Base-by-base conservation (phyloP, 2,113 vertebrate genomes). In the Macaca mulatta region DNA sequence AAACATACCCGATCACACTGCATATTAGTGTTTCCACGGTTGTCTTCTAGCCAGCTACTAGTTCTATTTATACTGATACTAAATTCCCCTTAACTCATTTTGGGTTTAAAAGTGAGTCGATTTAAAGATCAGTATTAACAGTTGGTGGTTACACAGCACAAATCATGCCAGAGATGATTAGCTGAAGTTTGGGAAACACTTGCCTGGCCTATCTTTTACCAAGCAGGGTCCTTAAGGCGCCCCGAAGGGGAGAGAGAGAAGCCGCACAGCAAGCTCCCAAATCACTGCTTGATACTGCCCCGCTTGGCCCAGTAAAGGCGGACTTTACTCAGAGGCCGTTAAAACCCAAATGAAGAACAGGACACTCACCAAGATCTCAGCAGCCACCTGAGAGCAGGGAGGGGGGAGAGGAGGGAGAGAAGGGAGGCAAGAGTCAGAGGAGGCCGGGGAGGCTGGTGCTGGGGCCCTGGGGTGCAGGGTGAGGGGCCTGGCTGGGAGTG, bases 331-430 rank as follows among this genome's bases (percentile, higher is more conserved):
- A 77, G 80, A 82, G 35, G 55, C 48, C 50, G 8, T 32, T 32
- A 69, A 75, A 69, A 57, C 27, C 69, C 94, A 69, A 8, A 0
- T 0, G 97, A 96, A 96, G 77, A 77, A 50, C 93, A 84, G 22
- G 96, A 91, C 98, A 98, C 99, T 99, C 99, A 99, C 99, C 99
- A 99, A 97, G 98, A 98, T 99, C 98, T 99, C 99, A 97, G 99
- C 99, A 97, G 98, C 97, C 97, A 99, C 98, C 99, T 99, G 98
- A 98, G 96, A 93, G 97, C 89, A 94, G 98, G 97, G 93, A 97
- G 95, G 97, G 96, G 98, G 98, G 94, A 98, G 82, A 94, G 75
- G 94, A 90, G 90, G 77, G 95, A 95, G 92, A 93, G 88, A 98
- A 89, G 97, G 98, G 97, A 98, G 97, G 98, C 96, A 97, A 98